Base-by-base conservation (phyloP, 1,140 invertebrate species). In the Physella acuta region DNA sequence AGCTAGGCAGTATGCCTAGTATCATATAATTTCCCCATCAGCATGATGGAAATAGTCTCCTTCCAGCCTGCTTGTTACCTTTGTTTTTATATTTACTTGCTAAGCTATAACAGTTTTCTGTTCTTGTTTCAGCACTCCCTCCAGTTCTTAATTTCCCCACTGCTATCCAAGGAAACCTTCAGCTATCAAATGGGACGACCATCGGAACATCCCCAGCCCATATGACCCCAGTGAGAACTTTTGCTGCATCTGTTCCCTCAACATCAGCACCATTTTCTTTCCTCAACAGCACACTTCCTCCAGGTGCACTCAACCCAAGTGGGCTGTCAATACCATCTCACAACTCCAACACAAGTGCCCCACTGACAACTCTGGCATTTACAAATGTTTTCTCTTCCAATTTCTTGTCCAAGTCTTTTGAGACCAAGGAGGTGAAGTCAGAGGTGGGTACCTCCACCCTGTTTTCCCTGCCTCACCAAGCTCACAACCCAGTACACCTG, bases 181-280 rank as follows among this genome's bases (percentile, higher is more conserved):
- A 39, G 33, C 17, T 61, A 34, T 3, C 59, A 31, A 61, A 24
- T 61, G 59, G 59, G 28, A 16, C 52, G 5, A 24, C 36, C n/a
- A 11, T n/a, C 2, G 37, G 59, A 3, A 58, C 17, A 34, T n/a
- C n/a, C n/a, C 4, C n/a, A 58, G 3, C 30, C n/a, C 33, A 20
- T 20, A n/a, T 34, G 31, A 58, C 56, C 5, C 3, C 56, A 58
- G 30, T 24, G n/a, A 16, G 26, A 33, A 31, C 56, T 34, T 34
- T 33, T 1, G 31, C 60, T 3, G 31, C 39, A 26, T 2, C n/a
- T 24, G 1, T 24, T 4, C 60, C n/a, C 4, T 14, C 51, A 17
- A n/a, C 34, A 17, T 39, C 49, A 20, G 26, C 49, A 34, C 62
- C 62, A 64, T 64, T 64, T 64, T 34, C 62, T 64, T 53, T 36